Evolutionary conservation across 2,797 vertebrate species (phyloP).

Genomic region (Crypturellus tataupa): DNA sequence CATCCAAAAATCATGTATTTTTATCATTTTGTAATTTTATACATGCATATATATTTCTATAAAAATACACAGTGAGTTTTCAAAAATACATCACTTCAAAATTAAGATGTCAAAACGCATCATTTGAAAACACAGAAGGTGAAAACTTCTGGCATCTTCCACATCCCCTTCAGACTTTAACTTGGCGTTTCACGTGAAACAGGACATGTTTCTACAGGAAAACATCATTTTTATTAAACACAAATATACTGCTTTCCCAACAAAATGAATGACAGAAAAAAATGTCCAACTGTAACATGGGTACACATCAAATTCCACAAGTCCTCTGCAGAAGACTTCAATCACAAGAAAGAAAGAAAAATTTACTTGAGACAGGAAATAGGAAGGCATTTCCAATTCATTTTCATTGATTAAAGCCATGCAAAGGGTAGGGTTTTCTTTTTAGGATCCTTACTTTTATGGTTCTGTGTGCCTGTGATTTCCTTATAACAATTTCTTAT

Average conservation of each 20-base stretch:
- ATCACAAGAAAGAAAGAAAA: background rate
- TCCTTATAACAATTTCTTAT: background rate
- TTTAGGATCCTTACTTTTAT: background rate
- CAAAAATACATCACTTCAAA: background rate
- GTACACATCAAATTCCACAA: background rate
- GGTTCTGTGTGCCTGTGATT: background rate
- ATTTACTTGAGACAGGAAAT: background rate
- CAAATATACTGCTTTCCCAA: background rate
- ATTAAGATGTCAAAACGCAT: background rate
- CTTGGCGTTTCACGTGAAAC: background rate
- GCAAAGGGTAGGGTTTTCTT: background rate
- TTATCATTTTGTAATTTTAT: background rate
- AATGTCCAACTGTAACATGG: background rate
- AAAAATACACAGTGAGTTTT: background rate
- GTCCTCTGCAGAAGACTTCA: background rate
- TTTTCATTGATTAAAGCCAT: conserved; percentile 9
- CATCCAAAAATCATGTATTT: background rate
- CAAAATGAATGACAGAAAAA: background rate
- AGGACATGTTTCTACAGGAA: background rate
- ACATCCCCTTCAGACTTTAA: background rate
- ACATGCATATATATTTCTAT: background rate
- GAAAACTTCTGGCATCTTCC: background rate
- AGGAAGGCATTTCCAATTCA: background rate
- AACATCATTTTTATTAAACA: background rate
- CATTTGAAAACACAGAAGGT: background rate